Conservation (phyloP, 2,888 invertebrate genomes). For the Zygogramma bicolorata region DNA sequence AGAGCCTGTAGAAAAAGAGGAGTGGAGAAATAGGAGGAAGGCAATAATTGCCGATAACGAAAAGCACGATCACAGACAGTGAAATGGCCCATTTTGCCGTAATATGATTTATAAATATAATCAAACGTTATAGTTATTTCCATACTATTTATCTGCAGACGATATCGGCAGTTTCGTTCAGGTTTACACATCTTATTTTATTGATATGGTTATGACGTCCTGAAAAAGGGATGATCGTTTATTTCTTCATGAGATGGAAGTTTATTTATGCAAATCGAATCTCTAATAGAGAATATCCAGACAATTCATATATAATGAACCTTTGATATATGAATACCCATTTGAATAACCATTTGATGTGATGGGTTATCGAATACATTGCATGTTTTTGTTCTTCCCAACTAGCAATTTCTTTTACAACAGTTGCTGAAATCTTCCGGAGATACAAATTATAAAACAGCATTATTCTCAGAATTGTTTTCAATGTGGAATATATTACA, state of each 20-base stretch:
- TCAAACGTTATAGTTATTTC: slow-evolving; percentile 45
- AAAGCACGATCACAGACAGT: slow-evolving; percentile 53
- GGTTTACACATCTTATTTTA: not conserved
- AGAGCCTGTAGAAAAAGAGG: not conserved
- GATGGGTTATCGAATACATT: too few species aligned
- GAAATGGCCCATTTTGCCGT: slow-evolving; percentile 54
- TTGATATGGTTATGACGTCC: not conserved
- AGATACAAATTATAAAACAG: too few species aligned
- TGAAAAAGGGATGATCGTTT: not conserved
- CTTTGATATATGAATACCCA: too few species aligned
- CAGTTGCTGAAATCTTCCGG: too few species aligned
- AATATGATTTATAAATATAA: slow-evolving; percentile 59
- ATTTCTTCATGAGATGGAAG: not conserved
- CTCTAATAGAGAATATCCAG: too few species aligned
- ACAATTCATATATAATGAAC: too few species aligned
- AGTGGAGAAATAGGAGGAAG: slow-evolving; percentile 22
- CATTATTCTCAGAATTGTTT: too few species aligned
- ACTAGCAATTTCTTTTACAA: too few species aligned
- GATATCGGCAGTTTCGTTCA: not conserved
- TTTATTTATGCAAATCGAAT: not conserved
- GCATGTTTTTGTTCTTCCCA: too few species aligned
- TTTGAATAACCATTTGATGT: too few species aligned
- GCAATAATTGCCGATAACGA: slow-evolving; percentile 52
- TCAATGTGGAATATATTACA: too few species aligned
- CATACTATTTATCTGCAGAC: slow-evolving; percentile 28